These are phyloP conservation scores for Blennius ocellaris DNA, from an alignment of 2,113 vertebrate genomes.

Conservation along the genomic window DNA sequence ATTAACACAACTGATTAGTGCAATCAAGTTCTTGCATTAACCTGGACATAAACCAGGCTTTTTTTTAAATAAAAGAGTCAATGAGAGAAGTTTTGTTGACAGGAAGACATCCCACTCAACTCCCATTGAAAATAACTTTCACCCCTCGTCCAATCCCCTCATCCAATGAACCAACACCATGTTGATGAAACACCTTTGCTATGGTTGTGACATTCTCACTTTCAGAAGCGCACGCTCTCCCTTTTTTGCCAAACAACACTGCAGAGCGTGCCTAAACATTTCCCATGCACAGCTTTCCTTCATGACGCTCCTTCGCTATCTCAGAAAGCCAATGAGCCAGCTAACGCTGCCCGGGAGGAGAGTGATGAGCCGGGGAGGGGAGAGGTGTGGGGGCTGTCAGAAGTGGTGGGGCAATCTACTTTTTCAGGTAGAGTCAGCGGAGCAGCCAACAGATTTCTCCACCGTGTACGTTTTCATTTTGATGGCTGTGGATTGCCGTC, in stretches of 20 bases:
- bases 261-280: conserved; percentile 36
- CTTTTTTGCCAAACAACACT: conserved; percentile 46
- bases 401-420: conserved; percentile 47
- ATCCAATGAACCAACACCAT: conserved; percentile 41
- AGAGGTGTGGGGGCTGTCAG: not conserved
- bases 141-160: conserved; percentile 36
- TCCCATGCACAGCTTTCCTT: conserved; percentile 33
- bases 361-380: too few species aligned
- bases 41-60: conserved; percentile 28
- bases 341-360: conserved; percentile 41
- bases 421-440: conserved; percentile 57
- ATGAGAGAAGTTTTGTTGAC: conserved; percentile 59
- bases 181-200: conserved; percentile 58
- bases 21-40: not conserved
- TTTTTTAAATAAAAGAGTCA: not conserved
- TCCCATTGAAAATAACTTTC: conserved; percentile 41
- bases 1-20: conserved; percentile 20
- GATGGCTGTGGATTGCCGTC: conserved; percentile 49
- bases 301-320: conserved; percentile 36
- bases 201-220: conserved; percentile 52
- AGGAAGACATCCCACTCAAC: conserved; percentile 32
- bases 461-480: conserved; percentile 56
- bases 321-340: conserved; percentile 60
- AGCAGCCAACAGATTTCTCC: conserved; percentile 57
- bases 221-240: conserved; percentile 9